phyloP scores from a whole-genome alignment of 2,888 invertebrate species.

The Eupithecia subfuscata region DNA sequence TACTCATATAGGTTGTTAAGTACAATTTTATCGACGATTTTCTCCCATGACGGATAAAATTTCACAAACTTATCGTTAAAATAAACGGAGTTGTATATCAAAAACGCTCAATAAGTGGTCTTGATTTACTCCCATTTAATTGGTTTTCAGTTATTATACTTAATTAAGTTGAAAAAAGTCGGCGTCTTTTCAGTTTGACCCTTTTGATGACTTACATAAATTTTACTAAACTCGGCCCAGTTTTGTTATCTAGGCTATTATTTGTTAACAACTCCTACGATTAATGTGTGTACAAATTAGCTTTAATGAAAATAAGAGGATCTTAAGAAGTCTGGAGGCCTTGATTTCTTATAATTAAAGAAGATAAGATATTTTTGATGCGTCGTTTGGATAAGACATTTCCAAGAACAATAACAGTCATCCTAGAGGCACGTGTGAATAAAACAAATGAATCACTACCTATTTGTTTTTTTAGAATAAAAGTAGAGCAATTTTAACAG shows the following conservation, averaged over 20 bases:
- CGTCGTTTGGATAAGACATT: no score
- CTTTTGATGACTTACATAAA: slow-evolving; percentile 63
- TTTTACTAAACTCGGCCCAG: slow-evolving; percentile 51
- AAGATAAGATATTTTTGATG: no score
- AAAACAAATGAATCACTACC: no score
- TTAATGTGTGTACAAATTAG: slow-evolving; percentile 21
- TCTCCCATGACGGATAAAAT: not conserved
- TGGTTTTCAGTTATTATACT: slow-evolving; percentile 57
- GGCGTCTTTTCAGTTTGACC: slow-evolving; percentile 49
- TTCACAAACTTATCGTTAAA: not conserved
- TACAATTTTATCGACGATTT: not conserved
- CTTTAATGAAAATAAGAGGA: not conserved
- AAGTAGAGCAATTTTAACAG: no score
- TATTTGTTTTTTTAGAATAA: no score
- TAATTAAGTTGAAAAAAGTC: slow-evolving; percentile 68
- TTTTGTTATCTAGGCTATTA: slow-evolving; percentile 47
- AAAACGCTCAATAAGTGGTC: slow-evolving; percentile 47
- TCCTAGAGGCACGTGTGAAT: no score
- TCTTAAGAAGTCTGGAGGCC: not conserved
- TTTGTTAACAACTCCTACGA: slow-evolving; percentile 15
- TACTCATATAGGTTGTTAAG: not conserved
- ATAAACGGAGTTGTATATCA: slow-evolving; percentile 58
- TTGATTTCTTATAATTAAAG: no score
- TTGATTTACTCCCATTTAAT: slow-evolving; percentile 68
- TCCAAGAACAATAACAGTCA: no score